A percentile compares a stretch with the other conserved stretches of the same genome.
These are phyloP conservation scores for Aleiodes sp. DNA, from an alignment of 1,140 invertebrate genomes.

Conservation along the genomic window DNA sequence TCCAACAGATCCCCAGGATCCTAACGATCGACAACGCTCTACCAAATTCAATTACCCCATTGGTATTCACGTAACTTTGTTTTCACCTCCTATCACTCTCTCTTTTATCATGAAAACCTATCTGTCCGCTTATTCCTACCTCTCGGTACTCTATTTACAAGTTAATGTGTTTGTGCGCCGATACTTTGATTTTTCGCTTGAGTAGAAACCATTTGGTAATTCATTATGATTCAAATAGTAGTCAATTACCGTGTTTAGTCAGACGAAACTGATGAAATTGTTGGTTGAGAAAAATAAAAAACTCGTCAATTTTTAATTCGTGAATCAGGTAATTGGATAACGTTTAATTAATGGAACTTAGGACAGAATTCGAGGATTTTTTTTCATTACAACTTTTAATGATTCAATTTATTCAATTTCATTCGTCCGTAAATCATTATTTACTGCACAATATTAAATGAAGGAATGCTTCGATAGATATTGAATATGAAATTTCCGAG, in stretches of 20 bases:
- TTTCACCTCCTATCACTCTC: constrained; percentile 17
- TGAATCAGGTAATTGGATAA: neutral
- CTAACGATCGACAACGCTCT: constrained; percentile 19
- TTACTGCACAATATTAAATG: too few relatives aligned
- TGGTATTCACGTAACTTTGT: constrained; percentile 20
- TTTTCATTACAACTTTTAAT: too few relatives aligned
- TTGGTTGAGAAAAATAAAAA: neutral
- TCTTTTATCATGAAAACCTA: too few relatives aligned
- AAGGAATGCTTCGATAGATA: too few relatives aligned
- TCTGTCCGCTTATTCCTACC: too few relatives aligned
- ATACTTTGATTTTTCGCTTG: neutral
- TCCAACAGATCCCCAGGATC: neutral
- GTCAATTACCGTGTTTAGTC: neutral
- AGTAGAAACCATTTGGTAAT: neutral
- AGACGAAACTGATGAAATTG: constrained; percentile 12
- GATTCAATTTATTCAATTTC: too few relatives aligned
- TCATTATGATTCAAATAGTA: neutral
- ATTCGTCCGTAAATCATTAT: too few relatives aligned
- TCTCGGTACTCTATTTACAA: too few relatives aligned
- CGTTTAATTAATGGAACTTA: neutral
- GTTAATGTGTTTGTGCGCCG: neutral
- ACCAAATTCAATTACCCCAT: constrained; percentile 26
- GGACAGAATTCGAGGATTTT: neutral
- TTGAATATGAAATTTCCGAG: too few relatives aligned
- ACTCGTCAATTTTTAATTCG: too few relatives aligned